Percentiles rank a stretch among this genome's conserved stretches.
phyloP scores from a whole-genome alignment of 2,797 vertebrate species.

The Tiaroga cobitis region DNA sequence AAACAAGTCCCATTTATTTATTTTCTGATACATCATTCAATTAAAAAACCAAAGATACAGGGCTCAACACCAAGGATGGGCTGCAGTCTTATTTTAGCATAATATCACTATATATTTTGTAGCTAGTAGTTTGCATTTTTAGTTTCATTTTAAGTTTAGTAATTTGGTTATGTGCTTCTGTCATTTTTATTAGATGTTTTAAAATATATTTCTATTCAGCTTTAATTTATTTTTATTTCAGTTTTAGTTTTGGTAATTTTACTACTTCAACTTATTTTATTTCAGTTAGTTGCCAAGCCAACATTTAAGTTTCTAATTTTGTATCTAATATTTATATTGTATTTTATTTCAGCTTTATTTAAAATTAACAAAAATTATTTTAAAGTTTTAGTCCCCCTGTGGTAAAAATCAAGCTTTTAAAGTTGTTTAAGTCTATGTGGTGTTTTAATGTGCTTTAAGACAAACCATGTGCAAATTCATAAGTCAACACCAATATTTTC shows the following conservation, averaged over 20 bases:
- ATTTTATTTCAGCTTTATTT: background rate
- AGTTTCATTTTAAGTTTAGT: background rate
- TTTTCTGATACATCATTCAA: background rate
- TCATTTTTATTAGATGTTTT: background rate
- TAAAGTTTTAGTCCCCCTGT: background rate
- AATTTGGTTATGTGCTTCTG: background rate
- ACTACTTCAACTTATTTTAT: background rate
- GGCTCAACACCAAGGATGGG: background rate
- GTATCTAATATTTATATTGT: background rate
- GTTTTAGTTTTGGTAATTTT: background rate
- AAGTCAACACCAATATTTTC: too few relatives aligned
- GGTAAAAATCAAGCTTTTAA: too few relatives aligned
- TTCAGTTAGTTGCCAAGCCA: background rate
- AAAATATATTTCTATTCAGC: background rate
- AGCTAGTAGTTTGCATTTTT: background rate
- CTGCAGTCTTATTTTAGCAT: background rate
- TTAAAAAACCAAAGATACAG: too few relatives aligned
- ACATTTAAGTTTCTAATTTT: background rate
- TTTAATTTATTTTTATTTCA: background rate
- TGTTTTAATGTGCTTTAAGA: too few relatives aligned
- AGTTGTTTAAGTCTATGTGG: too few relatives aligned
- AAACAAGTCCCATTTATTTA: background rate
- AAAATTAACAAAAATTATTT: background rate
- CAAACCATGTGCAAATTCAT: too few relatives aligned
- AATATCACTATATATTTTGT: background rate